phyloP scores from a whole-genome alignment of 1,140 invertebrate genomes.

The Drosophila santomea region DNA sequence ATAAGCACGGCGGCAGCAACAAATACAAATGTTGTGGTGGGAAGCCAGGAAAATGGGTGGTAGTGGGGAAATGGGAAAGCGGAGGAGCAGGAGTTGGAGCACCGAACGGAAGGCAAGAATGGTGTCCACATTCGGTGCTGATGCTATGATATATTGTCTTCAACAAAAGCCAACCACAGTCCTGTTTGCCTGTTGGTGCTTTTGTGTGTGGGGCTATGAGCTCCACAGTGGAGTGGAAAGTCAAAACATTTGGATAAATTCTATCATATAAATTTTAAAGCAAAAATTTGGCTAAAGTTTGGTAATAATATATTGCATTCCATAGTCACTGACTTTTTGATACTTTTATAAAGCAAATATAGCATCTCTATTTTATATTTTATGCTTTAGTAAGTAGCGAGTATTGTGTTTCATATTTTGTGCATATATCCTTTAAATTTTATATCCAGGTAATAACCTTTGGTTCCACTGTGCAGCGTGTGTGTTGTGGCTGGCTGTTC shows the following conservation, averaged over 20 bases:
- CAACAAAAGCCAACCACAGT: conserved; percentile 80
- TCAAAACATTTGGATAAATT: not conserved
- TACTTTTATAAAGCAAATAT: no score
- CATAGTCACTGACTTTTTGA: no score
- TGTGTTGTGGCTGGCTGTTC: conserved; percentile 33
- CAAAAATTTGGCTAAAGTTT: no score
- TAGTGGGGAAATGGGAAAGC: not conserved
- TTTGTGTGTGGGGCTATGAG: conserved; percentile 17
- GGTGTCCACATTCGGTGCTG: conserved; percentile 57
- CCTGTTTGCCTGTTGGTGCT: conserved; percentile 29
- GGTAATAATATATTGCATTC: no score
- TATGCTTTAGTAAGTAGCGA: no score
- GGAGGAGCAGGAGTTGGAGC: not conserved
- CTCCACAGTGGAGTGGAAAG: conserved; percentile 15
- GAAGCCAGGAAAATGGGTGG: conserved; percentile 33
- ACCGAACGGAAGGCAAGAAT: conserved; percentile 26
- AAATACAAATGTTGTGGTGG: conserved; percentile 76
- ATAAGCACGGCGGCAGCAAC: conserved; percentile 62
- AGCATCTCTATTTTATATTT: no score
- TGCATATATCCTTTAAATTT: no score
- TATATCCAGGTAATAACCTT: no score
- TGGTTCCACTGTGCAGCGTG: conserved; percentile 23
- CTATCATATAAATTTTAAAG: not conserved
- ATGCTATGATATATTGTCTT: conserved; percentile 83
- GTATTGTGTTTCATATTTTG: no score